Conservation (phyloP, 2,113 vertebrate genomes). For the Noctilio leporinus region DNA sequence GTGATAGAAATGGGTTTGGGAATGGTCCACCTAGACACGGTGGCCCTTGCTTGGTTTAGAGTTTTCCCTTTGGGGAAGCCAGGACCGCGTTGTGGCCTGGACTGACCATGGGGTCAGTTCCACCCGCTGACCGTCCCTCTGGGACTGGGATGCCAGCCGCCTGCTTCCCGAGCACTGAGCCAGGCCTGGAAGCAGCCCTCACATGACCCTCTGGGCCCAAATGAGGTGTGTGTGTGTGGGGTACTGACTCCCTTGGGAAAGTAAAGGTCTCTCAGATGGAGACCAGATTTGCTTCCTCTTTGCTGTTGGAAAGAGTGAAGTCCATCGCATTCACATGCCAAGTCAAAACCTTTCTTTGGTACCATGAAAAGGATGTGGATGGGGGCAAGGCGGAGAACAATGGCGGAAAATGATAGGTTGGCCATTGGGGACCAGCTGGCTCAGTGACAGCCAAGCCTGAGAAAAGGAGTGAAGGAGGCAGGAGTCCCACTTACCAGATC, state of each 20-base stretch:
- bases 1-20: constrained; percentile 24
- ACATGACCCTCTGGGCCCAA: neutral
- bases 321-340: neutral
- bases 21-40: neutral
- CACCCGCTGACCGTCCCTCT: neutral
- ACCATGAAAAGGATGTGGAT: neutral
- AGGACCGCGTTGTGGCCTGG: neutral
- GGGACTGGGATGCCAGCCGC: neutral
- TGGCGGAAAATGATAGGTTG: too few relatives aligned
- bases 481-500: neutral
- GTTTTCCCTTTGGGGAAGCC: neutral
- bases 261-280: neutral
- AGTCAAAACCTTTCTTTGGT: neutral
- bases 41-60: neutral
- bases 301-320: neutral
- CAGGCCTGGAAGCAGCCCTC: neutral
- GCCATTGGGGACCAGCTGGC: neutral
- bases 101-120: neutral
- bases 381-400: neutral
- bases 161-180: neutral
- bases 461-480: neutral
- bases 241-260: neutral
- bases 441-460: neutral
- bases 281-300: neutral
- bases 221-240: neutral